A percentile compares a stretch with the other conserved stretches of the same genome.
Conservation (phyloP, 1,140 invertebrate genomes). For the Drosophila grimshawi region DNA sequence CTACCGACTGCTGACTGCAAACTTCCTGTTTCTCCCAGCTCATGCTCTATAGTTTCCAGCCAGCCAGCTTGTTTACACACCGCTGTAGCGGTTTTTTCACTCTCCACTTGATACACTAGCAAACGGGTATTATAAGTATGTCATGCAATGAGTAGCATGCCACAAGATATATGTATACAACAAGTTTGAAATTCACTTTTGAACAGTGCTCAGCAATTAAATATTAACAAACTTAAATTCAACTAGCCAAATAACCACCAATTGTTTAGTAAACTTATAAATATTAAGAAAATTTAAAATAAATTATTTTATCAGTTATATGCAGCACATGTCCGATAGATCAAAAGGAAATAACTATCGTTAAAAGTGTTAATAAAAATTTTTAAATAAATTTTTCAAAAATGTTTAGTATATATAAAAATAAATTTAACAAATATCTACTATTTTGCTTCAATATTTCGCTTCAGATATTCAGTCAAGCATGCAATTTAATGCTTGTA, state of each 20-base stretch:
- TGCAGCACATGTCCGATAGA: too few species aligned
- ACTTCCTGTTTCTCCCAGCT: slow-evolving; percentile 29
- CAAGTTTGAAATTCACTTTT: too few species aligned
- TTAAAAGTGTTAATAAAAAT: too few species aligned
- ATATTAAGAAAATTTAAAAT: too few species aligned
- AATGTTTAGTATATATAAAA: too few species aligned
- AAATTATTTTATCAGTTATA: too few species aligned
- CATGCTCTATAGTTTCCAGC: slow-evolving; percentile 37
- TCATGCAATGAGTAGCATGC: not conserved
- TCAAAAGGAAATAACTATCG: too few species aligned
- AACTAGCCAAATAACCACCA: too few species aligned
- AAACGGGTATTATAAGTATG: not conserved
- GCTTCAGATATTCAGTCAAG: not conserved
- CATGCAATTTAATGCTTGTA: not conserved
- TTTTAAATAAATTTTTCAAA: too few species aligned
- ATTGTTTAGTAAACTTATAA: too few species aligned
- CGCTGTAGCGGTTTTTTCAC: slow-evolving; percentile 10
- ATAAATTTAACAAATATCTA: not conserved
- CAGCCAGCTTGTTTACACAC: slow-evolving; percentile 60
- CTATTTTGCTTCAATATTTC: not conserved
- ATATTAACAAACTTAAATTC: too few species aligned
- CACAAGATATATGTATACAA: not conserved
- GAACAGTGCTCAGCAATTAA: too few species aligned
- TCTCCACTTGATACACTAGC: not conserved
- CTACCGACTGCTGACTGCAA: slow-evolving; percentile 31